Evolutionary conservation across 2,797 vertebrate genomes (phyloP).

Genomic region (Tachyglossus aculeatus): DNA sequence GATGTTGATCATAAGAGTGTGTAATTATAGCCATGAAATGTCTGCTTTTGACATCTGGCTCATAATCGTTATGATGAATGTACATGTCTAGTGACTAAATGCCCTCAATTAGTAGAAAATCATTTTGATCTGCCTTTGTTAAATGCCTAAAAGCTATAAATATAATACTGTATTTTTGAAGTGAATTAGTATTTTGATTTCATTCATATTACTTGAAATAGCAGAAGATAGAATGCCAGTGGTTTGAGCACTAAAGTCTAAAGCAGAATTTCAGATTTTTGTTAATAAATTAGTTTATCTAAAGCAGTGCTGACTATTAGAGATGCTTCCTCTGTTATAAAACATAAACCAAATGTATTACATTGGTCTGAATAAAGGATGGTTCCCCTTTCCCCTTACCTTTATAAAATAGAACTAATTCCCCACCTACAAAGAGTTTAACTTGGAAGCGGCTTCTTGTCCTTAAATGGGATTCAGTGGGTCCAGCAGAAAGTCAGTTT

Average conservation of each 20-base stretch:
- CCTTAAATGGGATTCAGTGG: no score
- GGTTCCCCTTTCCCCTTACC: no score
- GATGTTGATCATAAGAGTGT: conserved; percentile 1
- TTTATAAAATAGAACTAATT: no score
- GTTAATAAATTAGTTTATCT: not conserved
- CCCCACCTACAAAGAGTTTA: no score
- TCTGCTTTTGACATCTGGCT: conserved; percentile 32
- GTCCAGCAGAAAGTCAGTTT: no score
- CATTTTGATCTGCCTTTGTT: conserved; percentile 17
- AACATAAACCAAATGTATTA: no score
- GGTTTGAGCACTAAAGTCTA: no score
- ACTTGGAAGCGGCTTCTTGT: no score
- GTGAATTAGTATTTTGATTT: conserved; percentile 27
- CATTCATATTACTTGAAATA: not conserved
- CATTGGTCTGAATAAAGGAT: no score
- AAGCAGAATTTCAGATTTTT: no score
- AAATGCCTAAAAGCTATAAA: conserved; percentile 16
- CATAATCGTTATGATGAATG: conserved; percentile 18
- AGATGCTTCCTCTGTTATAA: no score
- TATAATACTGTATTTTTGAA: conserved; percentile 44
- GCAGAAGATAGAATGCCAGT: conserved; percentile 7
- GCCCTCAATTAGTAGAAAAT: conserved; percentile 10
- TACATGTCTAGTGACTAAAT: conserved; percentile 30
- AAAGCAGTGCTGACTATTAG: no score
- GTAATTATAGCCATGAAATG: not conserved